Evolutionary conservation across 1,140 invertebrate species (phyloP), one percentile per base, ranked within the genome.

Genomic region (Capitella teleta): DNA sequence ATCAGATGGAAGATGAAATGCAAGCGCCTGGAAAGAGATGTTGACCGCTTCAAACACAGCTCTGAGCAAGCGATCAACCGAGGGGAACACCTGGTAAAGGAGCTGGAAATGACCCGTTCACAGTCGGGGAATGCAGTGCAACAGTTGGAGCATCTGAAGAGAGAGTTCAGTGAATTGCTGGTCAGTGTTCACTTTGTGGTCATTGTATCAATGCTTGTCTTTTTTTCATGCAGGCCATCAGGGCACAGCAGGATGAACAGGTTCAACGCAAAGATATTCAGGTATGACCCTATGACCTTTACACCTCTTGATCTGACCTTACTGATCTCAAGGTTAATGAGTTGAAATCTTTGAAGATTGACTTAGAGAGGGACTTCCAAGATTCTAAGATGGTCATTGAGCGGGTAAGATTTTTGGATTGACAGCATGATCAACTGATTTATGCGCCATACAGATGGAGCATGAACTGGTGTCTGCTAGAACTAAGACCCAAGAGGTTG

Each of bases 1-100:
- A 21, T n/a, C 44, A 70, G 67, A 51, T 68, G 64, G 66, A 70
- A 70, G 52, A 46, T 62, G 50, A 68, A 70, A 52, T 63, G 63
- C 16, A 67, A 68, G 41, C 57, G 64, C 34, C 45, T 70, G 28
- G 67, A 70, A 54, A 47, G 59, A 38, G 67, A 67, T 34, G 48
- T 68, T 14, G 65, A 67, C 42, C 50, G 63, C 16, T 59, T 64
- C 24, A 64, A 65, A 58, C 60, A 66, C 49, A 58, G 59, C n/a
- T 51, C 54, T n/a, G 53, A 61, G 26, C 61, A 67, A 49, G 57
- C 65, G 57, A 61, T 60, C 49, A 52, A 57, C 47, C 56, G 64
- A 25, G 62, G 64, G 53, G 66, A 67, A 53, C 61, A 67, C 53
- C 54, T 68, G 28, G 52, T 64, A 4, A 68, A 66, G 38, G 66